phyloP scores from a whole-genome alignment of 2,888 invertebrate species.

The Diogma glabrata region DNA sequence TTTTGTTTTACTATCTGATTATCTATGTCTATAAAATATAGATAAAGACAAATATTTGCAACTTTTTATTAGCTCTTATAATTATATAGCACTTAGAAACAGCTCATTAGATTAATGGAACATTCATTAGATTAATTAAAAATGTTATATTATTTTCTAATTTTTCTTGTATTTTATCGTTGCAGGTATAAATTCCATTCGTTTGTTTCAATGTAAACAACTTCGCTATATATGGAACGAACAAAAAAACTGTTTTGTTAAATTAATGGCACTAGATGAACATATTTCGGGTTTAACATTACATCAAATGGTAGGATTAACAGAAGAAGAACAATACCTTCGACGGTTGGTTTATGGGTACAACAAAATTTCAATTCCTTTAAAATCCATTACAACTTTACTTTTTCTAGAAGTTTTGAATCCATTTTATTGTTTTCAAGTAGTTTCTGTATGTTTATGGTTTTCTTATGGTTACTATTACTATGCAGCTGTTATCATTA shows the following conservation, averaged over 20 bases:
- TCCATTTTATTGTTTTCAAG: conserved; percentile 93
- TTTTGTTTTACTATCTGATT: too few species aligned
- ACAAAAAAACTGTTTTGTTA: conserved; percentile 51
- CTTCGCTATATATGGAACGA: conserved; percentile 71
- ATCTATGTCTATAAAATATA: not conserved
- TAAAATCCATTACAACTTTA: conserved; percentile 57
- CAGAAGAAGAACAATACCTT: conserved; percentile 27
- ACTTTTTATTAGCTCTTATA: too few species aligned
- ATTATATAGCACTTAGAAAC: too few species aligned
- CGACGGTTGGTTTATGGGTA: conserved; percentile 70
- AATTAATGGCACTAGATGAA: conserved; percentile 60
- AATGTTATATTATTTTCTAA: not conserved
- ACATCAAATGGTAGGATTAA: conserved; percentile 31
- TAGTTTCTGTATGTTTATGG: conserved; percentile 85
- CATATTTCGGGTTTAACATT: conserved; percentile 30
- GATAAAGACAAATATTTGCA: too few species aligned
- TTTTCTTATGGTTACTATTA: conserved; percentile 79
- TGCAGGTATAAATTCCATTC: conserved; percentile 45
- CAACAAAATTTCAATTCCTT: conserved; percentile 74
- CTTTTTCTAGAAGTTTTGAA: conserved; percentile 75
- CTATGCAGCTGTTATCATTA: conserved; percentile 75
- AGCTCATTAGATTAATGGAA: too few species aligned
- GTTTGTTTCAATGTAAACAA: conserved; percentile 73
- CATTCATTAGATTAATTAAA: not conserved
- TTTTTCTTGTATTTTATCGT: conserved; percentile 16